Base-by-base conservation (phyloP, 2,797 vertebrate genomes). In the Tenualosa ilisha region DNA sequence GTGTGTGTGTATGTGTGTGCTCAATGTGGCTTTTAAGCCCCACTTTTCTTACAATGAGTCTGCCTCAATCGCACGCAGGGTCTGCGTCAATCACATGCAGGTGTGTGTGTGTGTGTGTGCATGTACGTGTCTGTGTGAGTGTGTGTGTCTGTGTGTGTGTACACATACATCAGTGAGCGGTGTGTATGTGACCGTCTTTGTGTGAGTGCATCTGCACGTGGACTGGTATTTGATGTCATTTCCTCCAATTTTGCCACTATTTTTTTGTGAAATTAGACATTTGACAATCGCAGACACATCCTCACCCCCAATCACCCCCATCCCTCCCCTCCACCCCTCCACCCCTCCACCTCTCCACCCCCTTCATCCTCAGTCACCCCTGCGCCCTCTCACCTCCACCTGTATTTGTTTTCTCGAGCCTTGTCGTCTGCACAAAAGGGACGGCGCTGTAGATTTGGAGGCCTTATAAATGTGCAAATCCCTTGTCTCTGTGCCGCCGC, bases 381-480 rank as follows among this genome's bases (percentile, higher is more conserved):
- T 31, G 31, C 31, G 31, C 31, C 31, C 31, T 31, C 15, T 31
- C 31, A 4, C 37, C 1, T 40, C 68, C 68, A 43, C 12, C 31
- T 4, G 31, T 40, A 75, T 75, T 75, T 1, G 82, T 85, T 85
- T 85, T 86, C 84, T 84, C 56, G 84, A 75, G 79, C 81, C 85
- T 82, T 87, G 56, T 85, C 83, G 31, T 83, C 59, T 81, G 43
- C 56, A 87, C 84, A 85, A 88, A 88, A 85, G 84, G 84, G 83
- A n/a, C 40, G 65, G 61, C 2, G 26, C 81, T 53, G 83, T 83
- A 43, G 81, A 86, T 89, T 87, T 49, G 51, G 53, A 43, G 50
- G 81, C 53, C 46, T 81, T 87, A 81, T 87, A 86, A 86, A 89
- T 87, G 83, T 89, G 88, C 85, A 84, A 89, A 89, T 87, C 54